Conservation (phyloP, 2,113 vertebrate genomes). For the Dolichotis patagonum region DNA sequence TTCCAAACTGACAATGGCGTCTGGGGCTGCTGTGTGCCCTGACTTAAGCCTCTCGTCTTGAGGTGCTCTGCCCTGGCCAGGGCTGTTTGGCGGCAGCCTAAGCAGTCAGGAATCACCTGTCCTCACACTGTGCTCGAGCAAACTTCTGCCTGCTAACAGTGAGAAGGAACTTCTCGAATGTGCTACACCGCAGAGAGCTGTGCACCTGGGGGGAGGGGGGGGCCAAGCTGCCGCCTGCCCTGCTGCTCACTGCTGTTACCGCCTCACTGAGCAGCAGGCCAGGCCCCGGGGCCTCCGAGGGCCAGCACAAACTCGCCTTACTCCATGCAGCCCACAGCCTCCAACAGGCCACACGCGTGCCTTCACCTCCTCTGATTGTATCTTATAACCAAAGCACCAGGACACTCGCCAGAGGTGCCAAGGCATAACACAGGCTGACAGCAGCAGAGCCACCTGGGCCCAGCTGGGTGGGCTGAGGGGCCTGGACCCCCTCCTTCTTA, state of each 20-base stretch:
- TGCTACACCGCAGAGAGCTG: accelerated
- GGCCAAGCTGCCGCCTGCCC: too few relatives aligned
- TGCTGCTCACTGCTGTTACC: accelerated
- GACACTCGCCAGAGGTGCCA: accelerated
- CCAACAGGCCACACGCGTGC: background rate
- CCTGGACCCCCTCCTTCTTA: too few relatives aligned
- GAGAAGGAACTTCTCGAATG: accelerated
- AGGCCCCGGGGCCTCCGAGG: background rate
- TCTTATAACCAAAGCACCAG: background rate
- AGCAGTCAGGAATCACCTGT: too few relatives aligned
- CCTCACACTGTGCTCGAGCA: accelerated
- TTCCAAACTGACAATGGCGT: constrained; percentile 66
- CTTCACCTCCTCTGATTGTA: too few relatives aligned
- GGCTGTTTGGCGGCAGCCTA: accelerated
- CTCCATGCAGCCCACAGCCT: background rate
- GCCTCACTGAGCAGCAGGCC: accelerated
- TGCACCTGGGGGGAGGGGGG: too few relatives aligned
- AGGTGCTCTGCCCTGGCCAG: too few relatives aligned
- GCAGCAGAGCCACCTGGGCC: background rate
- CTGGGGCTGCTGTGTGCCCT: background rate
- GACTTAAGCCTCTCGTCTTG: background rate
- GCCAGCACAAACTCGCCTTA: background rate
- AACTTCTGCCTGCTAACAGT: accelerated
- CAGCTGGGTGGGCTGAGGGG: accelerated
- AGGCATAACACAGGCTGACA: background rate